Base-by-base conservation (phyloP, 2,113 vertebrate species). In the Turnix velox region DNA sequence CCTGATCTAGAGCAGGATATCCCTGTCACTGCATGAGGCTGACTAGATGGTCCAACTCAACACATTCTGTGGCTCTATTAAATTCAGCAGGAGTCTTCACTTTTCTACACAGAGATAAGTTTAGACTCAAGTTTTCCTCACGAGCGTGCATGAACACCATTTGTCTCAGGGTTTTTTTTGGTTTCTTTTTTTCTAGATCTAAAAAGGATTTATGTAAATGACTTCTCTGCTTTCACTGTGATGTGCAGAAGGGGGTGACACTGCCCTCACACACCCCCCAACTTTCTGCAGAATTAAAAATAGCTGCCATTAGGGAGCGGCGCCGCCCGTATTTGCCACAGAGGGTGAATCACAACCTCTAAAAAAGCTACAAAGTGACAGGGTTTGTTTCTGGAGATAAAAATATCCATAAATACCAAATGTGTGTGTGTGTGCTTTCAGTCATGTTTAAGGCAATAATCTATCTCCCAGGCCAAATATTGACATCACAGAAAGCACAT, bases 261-360 rank as follows among this genome's bases (percentile, higher is more conserved):
- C 37, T 93, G 87, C 92, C 88, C 80, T 49, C 89, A 84, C 58
- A 88, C 45, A 95, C 93, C 82, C 69, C 91, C 88, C 88, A 31
- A 43, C 66, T 92, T 78, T 39, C 79, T 66, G 84, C 58, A 96
- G 84, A 85, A 89, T 89, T 95, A 90, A 95, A 96, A 96, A 95
- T 92, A 96, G 92, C 84, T 73, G 15, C 80, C 92, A 91, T 92
- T 87, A 91, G 87, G 77, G 77, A 89, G 87, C 33, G 84, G 84
- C 27, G 59, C 81, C 62, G 0, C 25, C 65, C 61, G 80, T 46
- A 80, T 87, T 93, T 80, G 81, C 37, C 77, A 79, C 73, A 62
- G 54, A 28, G 91, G 59, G 87, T 91, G 92, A 95, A 95, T 91
- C 77, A 93, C 81, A 58, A 28, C 39, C 78, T 76, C 91, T 69